Evolutionary conservation across 2,888 invertebrate species (phyloP).

Genomic region (Heliconius cydno): DNA sequence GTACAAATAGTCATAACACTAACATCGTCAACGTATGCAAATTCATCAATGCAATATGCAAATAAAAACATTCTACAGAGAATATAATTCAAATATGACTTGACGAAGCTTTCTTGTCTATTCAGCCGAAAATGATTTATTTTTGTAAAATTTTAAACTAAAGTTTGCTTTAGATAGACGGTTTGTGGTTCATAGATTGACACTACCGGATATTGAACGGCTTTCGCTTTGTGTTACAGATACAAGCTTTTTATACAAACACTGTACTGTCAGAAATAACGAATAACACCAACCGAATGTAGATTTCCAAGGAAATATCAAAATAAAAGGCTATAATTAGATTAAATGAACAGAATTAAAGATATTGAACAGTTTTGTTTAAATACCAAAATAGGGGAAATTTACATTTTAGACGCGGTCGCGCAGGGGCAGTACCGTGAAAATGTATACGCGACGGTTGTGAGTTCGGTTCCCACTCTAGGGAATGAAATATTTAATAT

Average conservation of each 20-base stretch:
- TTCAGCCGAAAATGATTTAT: slow-evolving; percentile 16
- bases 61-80: slow-evolving; percentile 4
- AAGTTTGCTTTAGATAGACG: slow-evolving; percentile 7
- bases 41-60: background rate
- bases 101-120: background rate
- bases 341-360: too few species aligned
- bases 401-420: too few species aligned
- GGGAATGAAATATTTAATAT: background rate
- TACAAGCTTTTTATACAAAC: background rate
- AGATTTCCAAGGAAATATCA: background rate
- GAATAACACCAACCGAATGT: background rate
- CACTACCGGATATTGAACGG: slow-evolving; percentile 19
- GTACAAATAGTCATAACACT: background rate
- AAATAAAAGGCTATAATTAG: background rate
- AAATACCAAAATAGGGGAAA: too few species aligned
- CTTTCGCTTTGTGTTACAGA: background rate
- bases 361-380: too few species aligned
- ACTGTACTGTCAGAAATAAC: background rate
- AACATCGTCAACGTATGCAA: background rate
- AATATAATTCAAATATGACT: slow-evolving; percentile 3
- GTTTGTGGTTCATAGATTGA: slow-evolving; percentile 15
- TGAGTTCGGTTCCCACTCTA: background rate
- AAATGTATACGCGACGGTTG: background rate
- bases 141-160: slow-evolving; percentile 11
- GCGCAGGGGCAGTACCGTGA: too few species aligned